A percentile compares a stretch with the other conserved stretches of the same genome.
phyloP scores from a whole-genome alignment of 2,888 invertebrate genomes.

The Apamea anceps region DNA sequence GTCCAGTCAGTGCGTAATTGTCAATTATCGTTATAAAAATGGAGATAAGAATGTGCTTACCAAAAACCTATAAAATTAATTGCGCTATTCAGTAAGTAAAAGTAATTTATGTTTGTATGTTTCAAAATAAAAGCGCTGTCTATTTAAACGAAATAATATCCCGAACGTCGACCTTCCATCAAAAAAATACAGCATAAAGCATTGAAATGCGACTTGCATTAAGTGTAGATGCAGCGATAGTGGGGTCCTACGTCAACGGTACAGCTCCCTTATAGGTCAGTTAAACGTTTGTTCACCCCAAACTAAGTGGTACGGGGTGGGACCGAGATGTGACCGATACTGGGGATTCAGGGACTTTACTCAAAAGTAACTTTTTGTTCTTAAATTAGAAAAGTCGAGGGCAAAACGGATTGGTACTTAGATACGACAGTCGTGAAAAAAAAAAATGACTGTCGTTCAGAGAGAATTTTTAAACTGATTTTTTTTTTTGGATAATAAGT shows the following conservation, averaged over 20 bases:
- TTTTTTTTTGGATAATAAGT: neutral
- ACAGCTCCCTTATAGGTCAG: constrained; percentile 79
- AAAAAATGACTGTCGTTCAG: constrained; percentile 6
- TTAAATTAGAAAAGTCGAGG: constrained; percentile 74
- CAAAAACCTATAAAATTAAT: constrained; percentile 9
- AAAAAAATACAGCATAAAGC: constrained; percentile 77
- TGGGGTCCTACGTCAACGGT: constrained; percentile 72
- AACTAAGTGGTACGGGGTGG: constrained; percentile 76
- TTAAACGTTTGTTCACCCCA: constrained; percentile 84
- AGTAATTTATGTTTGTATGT: neutral
- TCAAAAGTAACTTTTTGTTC: constrained; percentile 66
- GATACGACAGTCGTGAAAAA: constrained; percentile 6
- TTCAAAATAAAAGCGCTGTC: constrained; percentile 38
- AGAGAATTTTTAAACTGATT: neutral
- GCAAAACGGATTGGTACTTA: constrained; percentile 38
- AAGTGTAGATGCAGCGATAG: constrained; percentile 74
- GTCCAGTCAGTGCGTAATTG: neutral
- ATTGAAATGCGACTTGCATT: constrained; percentile 79
- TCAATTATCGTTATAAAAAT: neutral
- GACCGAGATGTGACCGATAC: constrained; percentile 85
- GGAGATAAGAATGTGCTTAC: neutral
- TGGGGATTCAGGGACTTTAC: constrained; percentile 65
- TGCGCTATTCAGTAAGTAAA: neutral
- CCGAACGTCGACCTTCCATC: constrained; percentile 74
- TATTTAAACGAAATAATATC: constrained; percentile 66